Conservation (phyloP, 2,113 vertebrate species). For the Girardinichthys multiradiatus region DNA sequence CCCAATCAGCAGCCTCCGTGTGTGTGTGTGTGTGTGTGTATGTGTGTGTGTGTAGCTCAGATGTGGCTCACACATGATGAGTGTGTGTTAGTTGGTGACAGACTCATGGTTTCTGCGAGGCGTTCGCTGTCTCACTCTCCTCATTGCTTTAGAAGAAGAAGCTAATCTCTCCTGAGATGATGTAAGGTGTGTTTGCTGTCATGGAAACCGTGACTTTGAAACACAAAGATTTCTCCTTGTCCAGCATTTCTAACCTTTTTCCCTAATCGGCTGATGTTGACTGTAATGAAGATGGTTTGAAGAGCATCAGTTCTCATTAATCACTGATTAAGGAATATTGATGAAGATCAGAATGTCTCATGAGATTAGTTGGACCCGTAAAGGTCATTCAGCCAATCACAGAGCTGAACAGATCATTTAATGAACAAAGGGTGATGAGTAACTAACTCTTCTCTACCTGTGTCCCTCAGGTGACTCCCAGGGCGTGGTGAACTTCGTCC, state of each 20-base stretch:
- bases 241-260: background rate
- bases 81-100: constrained; percentile 7
- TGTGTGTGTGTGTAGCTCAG: constrained; percentile 19
- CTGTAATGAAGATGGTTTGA: background rate
- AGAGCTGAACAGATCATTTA: background rate
- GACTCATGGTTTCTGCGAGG: background rate
- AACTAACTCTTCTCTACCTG: constrained; percentile 2
- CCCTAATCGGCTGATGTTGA: background rate
- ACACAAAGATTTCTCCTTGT: background rate
- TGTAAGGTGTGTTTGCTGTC: constrained; percentile 14
- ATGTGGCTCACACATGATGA: constrained; percentile 35
- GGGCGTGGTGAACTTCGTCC: constrained; percentile 87
- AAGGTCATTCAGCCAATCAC: background rate
- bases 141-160: background rate
- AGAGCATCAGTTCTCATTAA: background rate
- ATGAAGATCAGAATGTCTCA: background rate
- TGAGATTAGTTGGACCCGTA: background rate
- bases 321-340: too few species aligned
- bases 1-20: constrained; percentile 34
- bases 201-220: background rate
- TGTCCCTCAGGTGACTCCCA: constrained; percentile 81
- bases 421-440: background rate
- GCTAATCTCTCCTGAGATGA: background rate
- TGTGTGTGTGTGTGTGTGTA: constrained; percentile 33
- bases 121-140: background rate